Evolutionary conservation across 2,113 vertebrate species (phyloP).

Genomic region (Harpagus bidentatus): DNA sequence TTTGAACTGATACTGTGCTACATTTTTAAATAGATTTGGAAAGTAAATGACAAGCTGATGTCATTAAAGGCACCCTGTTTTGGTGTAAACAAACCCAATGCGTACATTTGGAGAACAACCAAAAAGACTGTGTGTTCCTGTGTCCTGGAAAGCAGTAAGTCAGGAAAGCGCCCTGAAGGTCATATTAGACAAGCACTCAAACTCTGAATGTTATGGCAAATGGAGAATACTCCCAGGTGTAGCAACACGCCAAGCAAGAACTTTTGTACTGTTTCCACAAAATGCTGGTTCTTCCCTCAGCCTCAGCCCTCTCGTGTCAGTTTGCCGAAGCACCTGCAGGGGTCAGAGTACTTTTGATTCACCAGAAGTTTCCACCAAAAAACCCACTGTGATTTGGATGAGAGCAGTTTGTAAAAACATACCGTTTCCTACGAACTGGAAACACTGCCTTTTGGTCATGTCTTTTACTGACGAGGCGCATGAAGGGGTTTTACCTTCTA

Average conservation of each 20-base stretch:
- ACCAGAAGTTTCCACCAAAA: slow-evolving; percentile 43
- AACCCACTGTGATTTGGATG: neutral
- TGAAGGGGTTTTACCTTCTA: neutral
- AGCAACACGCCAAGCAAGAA: neutral
- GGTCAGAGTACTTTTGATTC: slow-evolving; percentile 52
- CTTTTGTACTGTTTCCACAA: neutral
- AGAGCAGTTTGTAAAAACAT: neutral
- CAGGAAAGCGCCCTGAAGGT: neutral
- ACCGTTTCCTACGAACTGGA: neutral
- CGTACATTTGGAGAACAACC: neutral
- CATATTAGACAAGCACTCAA: neutral
- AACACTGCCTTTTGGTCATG: neutral
- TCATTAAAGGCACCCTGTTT: neutral
- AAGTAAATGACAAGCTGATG: neutral
- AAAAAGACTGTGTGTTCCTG: neutral
- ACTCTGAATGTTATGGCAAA: neutral
- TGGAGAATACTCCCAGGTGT: fast-evolving
- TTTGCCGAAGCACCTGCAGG: slow-evolving; percentile 52
- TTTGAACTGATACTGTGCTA: neutral
- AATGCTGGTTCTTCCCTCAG: neutral
- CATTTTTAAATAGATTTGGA: neutral
- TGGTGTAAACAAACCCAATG: neutral
- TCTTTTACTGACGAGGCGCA: neutral
- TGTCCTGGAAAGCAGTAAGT: neutral
- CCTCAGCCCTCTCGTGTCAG: neutral